Evolutionary conservation across 2,113 vertebrate genomes (phyloP), one percentile per base, ranked within the genome.

Genomic region (Triplophysa dalaica): DNA sequence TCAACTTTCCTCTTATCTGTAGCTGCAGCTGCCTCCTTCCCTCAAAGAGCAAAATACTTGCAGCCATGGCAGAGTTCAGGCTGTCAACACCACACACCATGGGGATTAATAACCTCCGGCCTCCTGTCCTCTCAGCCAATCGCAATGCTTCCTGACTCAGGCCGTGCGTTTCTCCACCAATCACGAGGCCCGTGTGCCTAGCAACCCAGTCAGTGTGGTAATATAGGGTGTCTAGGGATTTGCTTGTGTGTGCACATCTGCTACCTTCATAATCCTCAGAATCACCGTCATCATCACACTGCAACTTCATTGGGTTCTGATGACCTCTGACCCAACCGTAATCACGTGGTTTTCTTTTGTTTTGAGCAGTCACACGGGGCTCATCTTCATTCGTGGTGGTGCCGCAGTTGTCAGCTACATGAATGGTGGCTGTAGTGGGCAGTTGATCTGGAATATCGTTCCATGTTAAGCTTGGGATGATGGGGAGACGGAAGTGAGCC

Each of bases 21-120:
- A 86, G 75, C 21, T 86, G 76, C n/a, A 93, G 88, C 80, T 99
- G 97, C 70, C 94, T 93, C 83, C 89, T 95, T 61, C 93, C 97
- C 84, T 99, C 98, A 13, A 99, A 98, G 0, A 99, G 85, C 69
- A 99, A 79, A 13, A 99, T 91, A 80, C 92, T 95, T 1, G 96
- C 94, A 0, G 98, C 97, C 86, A 98, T 94, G 19, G 96, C 96
- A 0, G 96, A 95, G 82, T 99, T 99, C 73, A 99, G 76, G 85
- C 98, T 99, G 86, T 99, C 95, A 88, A 98, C 81, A 0, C 91
- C 91, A 0, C 94, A 93, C 21, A 93, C 91, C 1, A 98, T 79
- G 0, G 97, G 95, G 58, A 99, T 94, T 21, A 93, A 81, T 60
- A 99, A 89, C 52, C 94, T 91, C 81, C 63, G 90, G 0, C 98